These are phyloP conservation scores for Pseudococcus longispinus DNA, from an alignment of 2,888 invertebrate species.

Conservation along the genomic window DNA sequence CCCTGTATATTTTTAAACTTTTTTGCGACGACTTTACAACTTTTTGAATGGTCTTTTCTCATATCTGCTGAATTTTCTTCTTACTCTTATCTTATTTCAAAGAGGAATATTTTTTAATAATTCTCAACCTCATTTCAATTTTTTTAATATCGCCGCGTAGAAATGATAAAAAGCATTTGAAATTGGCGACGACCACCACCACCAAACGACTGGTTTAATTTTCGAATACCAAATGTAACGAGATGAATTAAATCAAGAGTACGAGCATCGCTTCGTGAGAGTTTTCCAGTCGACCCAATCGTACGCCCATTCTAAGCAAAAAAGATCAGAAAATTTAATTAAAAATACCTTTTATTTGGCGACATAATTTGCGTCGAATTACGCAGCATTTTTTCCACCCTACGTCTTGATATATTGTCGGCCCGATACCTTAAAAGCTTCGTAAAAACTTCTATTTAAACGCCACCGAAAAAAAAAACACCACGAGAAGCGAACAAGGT, in stretches of 20 bases:
- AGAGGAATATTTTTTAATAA: no score
- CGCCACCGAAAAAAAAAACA: no score
- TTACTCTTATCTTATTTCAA: no score
- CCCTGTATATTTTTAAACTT: no score
- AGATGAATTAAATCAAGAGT: background rate
- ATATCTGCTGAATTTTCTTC: background rate
- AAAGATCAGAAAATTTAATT: background rate
- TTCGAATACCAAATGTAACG: background rate
- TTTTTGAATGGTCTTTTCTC: no score
- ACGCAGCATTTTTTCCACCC: background rate
- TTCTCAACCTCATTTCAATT: background rate
- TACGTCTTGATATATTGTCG: background rate
- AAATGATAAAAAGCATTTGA: background rate
- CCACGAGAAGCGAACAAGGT: no score
- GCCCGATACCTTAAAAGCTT: background rate
- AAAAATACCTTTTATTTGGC: slow-evolving; percentile 3
- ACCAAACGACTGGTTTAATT: background rate
- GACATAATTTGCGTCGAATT: background rate
- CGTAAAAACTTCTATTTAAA: no score
- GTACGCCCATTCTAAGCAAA: background rate
- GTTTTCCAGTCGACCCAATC: background rate
- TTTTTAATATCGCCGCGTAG: background rate
- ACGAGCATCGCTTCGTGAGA: background rate
- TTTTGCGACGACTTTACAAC: no score
- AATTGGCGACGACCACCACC: background rate